Evolutionary conservation across 2,113 vertebrate species (phyloP), one percentile per base, ranked within the genome.

Genomic region (Onychorhynchus coronatus): DNA sequence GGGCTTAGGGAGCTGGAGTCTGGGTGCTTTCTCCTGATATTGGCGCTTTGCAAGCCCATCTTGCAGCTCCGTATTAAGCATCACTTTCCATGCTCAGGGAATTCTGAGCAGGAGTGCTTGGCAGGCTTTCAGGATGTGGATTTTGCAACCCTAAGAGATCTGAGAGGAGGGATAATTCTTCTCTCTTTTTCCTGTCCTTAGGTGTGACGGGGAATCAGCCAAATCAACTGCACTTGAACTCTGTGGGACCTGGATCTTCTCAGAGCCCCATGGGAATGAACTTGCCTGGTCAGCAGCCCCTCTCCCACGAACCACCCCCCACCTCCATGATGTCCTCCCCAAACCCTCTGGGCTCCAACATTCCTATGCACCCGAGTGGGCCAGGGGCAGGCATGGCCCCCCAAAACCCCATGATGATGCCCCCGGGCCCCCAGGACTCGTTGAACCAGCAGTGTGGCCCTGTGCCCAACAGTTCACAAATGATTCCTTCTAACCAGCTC

Each of bases 211-310:
- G 96, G 78, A 99, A 96, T 85, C 99, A 98, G 95, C 87, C 98
- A 37, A 97, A 97, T 44, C 99, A 98, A 95, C 98, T 99, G 97
- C 98, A 99, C 73, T 97, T 99, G 97, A 98, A 98, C 91, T 98
- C 98, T 1, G 97, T 98, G 71, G 98, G 98, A 49, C 98, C 98
- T 35, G 98, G 95, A 84, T 98, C 98, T 25, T 98, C 98, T 39
- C 99, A 99, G 95, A 99, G 99, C 95, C 99, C 99, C 39, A 98
- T 99, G 98, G 98, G 98, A 89, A 98, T 99, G 97, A 97, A 98
- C 87, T 97, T 98, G 85, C 98, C 99, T 76, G 98, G 98, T 95
- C 99, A 99, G 96, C 98, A 98, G 79, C 98, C 98, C 78, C 98
- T 99, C 82, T 98, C 99, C 62, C 99, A 99, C 0, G 99, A 99